phyloP scores from a whole-genome alignment of 2,797 vertebrate species.

The Schizopygopsis pylzovi region DNA sequence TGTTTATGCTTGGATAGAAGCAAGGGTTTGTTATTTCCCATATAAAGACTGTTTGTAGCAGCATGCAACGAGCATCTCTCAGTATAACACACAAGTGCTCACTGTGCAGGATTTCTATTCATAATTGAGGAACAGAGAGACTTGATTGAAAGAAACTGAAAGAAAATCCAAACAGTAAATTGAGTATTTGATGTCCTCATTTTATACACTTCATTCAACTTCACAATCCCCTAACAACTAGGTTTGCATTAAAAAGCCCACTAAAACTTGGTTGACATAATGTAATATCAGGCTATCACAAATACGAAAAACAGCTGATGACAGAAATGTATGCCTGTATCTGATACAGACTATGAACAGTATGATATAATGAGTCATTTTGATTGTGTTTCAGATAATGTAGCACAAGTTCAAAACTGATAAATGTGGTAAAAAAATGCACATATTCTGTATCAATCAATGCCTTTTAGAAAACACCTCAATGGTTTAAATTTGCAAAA shows the following conservation, averaged over 20 bases:
- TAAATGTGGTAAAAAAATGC: background rate
- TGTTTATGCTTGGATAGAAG: background rate
- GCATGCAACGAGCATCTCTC: background rate
- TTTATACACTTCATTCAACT: background rate
- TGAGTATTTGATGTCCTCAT: background rate
- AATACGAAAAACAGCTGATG: background rate
- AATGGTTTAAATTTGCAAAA: background rate
- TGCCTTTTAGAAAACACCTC: background rate
- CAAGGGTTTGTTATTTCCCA: background rate
- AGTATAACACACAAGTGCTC: background rate
- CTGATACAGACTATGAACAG: background rate
- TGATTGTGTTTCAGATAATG: background rate
- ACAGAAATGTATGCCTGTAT: background rate
- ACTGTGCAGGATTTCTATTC: constrained; percentile 16
- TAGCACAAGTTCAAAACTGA: background rate
- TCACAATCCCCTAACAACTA: background rate
- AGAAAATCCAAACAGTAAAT: background rate
- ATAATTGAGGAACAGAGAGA: background rate
- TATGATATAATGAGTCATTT: no score
- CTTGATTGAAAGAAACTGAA: background rate
- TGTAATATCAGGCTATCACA: background rate
- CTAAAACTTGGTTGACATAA: background rate
- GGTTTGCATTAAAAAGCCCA: background rate
- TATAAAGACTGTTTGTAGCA: background rate
- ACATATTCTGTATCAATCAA: background rate